Base-by-base conservation (phyloP, 2,888 invertebrate genomes). In the Eupithecia pulchellata region DNA sequence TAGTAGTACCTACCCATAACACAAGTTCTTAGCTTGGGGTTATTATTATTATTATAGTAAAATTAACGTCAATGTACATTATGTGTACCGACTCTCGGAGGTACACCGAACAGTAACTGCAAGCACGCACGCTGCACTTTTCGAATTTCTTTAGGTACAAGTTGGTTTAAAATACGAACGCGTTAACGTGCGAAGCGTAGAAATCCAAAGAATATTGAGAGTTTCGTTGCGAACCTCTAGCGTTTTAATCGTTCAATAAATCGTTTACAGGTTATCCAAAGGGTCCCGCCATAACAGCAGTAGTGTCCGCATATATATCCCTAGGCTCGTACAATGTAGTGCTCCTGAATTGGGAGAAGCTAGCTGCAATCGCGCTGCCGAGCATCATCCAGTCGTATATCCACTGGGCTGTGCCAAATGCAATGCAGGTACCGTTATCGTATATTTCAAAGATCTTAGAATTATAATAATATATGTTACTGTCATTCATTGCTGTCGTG, bases 401-500 rank as follows among this genome's bases (percentile, higher is more conserved):
- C 36, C 85, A 82, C 68, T 91, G 89, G 87, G 93, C 92, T n/a
- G 82, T 86, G 13, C 93, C 93, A n/a, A 93, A 93, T 73, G 85
- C 91, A 58, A 81, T 86, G 72, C 82, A 86, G 88, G 93, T 93
- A 79, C 27, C n/a, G 13, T 39, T 14, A 42, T 29, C 11, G 17
- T 65, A 36, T 60, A 32, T 57, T 29, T 57, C 4, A 27, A 52
- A 52, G 20, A 1, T 25, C 4, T 52, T 52, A 25, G 4, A 4
- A 2, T 25, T 25, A 20, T 8, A 47, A 47, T n/a, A n/a, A n/a
- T n/a, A n/a, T n/a, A n/a, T n/a, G n/a, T n/a, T n/a, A n/a, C n/a
- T n/a, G n/a, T n/a, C n/a, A n/a, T n/a, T n/a, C n/a, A 52, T 25
- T 52, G 52, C 25, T 47, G 47, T 47, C 11, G 9, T 9, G n/a